phyloP scores from a whole-genome alignment of 2,113 vertebrate genomes.

The Candoia aspera region DNA sequence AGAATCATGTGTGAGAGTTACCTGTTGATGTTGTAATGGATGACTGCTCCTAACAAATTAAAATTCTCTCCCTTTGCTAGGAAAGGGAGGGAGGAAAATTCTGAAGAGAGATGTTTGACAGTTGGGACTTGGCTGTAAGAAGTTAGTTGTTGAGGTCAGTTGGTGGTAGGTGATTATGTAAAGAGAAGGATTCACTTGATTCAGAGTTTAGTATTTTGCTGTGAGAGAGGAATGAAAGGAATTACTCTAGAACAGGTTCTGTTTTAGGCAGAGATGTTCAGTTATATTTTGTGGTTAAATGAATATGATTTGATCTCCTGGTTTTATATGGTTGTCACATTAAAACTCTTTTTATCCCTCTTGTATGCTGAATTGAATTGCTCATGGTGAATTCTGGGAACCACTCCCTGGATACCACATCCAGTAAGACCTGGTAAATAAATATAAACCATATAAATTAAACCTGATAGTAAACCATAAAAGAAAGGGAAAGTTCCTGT shows the following conservation, averaged over 20 bases:
- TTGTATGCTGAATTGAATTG: neutral
- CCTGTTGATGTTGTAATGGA: neutral
- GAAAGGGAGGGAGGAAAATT: neutral
- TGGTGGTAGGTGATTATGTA: neutral
- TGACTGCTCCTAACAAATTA: neutral
- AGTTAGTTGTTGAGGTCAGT: neutral
- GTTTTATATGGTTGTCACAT: neutral
- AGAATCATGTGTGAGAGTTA: neutral
- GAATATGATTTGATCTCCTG: neutral
- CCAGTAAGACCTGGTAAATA: neutral
- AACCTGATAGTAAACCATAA: neutral
- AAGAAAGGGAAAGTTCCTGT: neutral
- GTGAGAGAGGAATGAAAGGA: neutral
- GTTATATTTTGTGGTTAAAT: neutral
- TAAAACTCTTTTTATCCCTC: neutral
- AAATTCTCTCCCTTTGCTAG: neutral
- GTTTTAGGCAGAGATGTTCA: neutral
- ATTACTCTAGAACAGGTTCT: neutral
- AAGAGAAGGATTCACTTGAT: neutral
- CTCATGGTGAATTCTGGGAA: neutral
- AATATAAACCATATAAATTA: neutral
- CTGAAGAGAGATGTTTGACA: neutral
- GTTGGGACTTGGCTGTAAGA: neutral
- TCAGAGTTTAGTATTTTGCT: neutral
- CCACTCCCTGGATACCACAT: neutral